phyloP scores from a whole-genome alignment of 2,113 vertebrate genomes.

The Bothrops jararaca region DNA sequence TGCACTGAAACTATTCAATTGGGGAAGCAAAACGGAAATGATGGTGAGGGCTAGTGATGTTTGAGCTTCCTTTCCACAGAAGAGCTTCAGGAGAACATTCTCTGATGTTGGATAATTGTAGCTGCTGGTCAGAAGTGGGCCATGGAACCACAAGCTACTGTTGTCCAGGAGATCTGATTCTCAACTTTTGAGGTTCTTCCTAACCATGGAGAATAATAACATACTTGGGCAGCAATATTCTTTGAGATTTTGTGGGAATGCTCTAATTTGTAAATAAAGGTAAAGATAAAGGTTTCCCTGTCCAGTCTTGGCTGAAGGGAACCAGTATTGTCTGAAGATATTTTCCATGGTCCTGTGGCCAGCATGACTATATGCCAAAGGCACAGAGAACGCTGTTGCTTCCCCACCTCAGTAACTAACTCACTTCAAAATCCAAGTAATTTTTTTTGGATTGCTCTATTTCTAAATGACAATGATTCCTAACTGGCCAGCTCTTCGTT shows the following conservation, averaged over 20 bases:
- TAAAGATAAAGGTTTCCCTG: too few species aligned
- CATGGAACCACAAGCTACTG: not conserved
- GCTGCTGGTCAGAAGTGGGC: not conserved
- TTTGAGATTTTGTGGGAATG: not conserved
- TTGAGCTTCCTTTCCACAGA: not conserved
- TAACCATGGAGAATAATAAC: too few species aligned
- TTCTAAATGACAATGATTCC: not conserved
- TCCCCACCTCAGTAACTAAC: too few species aligned
- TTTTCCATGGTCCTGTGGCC: too few species aligned
- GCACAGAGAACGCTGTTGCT: too few species aligned
- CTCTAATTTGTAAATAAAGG: not conserved
- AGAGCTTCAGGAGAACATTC: not conserved
- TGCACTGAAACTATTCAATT: not conserved
- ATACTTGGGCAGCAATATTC: not conserved
- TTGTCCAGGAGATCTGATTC: not conserved
- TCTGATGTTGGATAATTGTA: not conserved
- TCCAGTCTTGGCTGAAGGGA: too few species aligned
- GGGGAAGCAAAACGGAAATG: constrained; percentile 19
- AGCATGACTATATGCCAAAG: too few species aligned
- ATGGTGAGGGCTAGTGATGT: not conserved
- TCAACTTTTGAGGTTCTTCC: not conserved
- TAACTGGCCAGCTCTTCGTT: not conserved
- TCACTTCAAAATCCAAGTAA: not conserved
- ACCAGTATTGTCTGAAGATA: too few species aligned
- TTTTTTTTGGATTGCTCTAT: not conserved